Conservation (phyloP, 2,888 invertebrate genomes). For the Sacculina carcini region DNA sequence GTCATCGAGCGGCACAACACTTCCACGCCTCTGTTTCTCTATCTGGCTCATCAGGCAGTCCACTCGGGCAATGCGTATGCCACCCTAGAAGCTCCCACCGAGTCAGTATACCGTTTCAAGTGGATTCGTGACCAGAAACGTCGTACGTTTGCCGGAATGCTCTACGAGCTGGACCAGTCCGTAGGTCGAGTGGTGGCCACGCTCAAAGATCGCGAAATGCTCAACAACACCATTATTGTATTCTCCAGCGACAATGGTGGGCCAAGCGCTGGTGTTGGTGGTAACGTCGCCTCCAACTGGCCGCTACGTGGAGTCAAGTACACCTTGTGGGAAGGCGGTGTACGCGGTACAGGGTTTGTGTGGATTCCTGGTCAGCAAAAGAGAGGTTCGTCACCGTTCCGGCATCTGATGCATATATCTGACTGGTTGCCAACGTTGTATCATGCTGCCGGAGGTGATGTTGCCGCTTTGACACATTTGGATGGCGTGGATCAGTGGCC, state of each 20-base stretch:
- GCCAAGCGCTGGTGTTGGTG: constrained; percentile 38
- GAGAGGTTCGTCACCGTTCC: constrained; percentile 16
- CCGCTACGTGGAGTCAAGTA: constrained; percentile 25
- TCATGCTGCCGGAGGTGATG: constrained; percentile 17
- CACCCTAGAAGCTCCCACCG: constrained; percentile 50
- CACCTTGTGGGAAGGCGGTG: constrained; percentile 72
- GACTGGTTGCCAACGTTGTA: constrained; percentile 23
- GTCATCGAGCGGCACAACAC: constrained; percentile 41
- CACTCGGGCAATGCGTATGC: constrained; percentile 66
- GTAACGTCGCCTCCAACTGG: constrained; percentile 38
- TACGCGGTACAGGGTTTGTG: constrained; percentile 47
- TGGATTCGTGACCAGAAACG: constrained; percentile 33
- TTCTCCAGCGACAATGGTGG: constrained; percentile 76
- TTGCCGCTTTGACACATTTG: constrained; percentile 17
- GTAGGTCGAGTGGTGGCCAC: constrained; percentile 47
- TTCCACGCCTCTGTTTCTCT: constrained; percentile 49
- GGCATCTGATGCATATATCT: constrained; percentile 20
- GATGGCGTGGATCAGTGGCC: constrained; percentile 31
- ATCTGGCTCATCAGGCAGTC: constrained; percentile 61
- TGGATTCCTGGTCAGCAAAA: constrained; percentile 37
- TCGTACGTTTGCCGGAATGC: constrained; percentile 20
- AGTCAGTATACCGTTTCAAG: constrained; percentile 33
- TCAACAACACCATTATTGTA: constrained; percentile 53
- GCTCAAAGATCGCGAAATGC: constrained; percentile 34
- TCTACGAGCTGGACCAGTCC: constrained; percentile 39